Percentiles rank a stretch among this genome's conserved stretches.
These are phyloP conservation scores for Cebus imitator DNA, from an alignment of 2,113 vertebrate species.

Conservation along the genomic window DNA sequence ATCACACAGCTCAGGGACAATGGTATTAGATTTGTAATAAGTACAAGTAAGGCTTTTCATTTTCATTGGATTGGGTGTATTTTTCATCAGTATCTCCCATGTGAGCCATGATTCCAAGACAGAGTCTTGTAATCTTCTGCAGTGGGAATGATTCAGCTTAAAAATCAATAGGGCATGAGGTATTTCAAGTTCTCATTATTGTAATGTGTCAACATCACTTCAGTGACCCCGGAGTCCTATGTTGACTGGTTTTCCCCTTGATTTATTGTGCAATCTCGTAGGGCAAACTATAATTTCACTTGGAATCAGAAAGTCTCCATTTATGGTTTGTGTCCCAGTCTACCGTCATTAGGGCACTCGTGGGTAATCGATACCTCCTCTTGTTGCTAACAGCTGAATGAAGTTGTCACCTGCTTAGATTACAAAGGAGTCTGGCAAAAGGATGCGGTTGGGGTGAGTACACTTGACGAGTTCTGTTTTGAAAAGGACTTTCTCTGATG, in stretches of 20 bases:
- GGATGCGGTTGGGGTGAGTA: slow-evolving; percentile 26
- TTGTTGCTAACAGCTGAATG: slow-evolving; percentile 85
- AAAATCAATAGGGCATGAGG: slow-evolving; percentile 88
- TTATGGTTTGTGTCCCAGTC: slow-evolving; percentile 80
- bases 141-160: slow-evolving; percentile 86
- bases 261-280: slow-evolving; percentile 90
- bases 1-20: slow-evolving; percentile 38
- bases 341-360: slow-evolving; percentile 82
- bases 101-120: slow-evolving; percentile 80
- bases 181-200: slow-evolving; percentile 90
- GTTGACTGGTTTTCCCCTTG: slow-evolving; percentile 86
- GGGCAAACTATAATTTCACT: slow-evolving; percentile 88
- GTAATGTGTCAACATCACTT: slow-evolving; percentile 89
- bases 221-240: slow-evolving; percentile 82
- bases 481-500: not conserved
- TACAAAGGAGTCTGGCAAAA: slow-evolving; percentile 76
- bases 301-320: slow-evolving; percentile 85
- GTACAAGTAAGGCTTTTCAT: slow-evolving; percentile 74
- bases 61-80: slow-evolving; percentile 81
- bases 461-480: not conserved
- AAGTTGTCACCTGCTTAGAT: slow-evolving; percentile 84
- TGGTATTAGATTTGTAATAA: slow-evolving; percentile 69
- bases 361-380: slow-evolving; percentile 84
- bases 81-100: slow-evolving; percentile 83
- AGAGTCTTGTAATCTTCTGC: slow-evolving; percentile 85